Base-by-base conservation (phyloP, 2,797 vertebrate species). In the Gorsachius magnificus region DNA sequence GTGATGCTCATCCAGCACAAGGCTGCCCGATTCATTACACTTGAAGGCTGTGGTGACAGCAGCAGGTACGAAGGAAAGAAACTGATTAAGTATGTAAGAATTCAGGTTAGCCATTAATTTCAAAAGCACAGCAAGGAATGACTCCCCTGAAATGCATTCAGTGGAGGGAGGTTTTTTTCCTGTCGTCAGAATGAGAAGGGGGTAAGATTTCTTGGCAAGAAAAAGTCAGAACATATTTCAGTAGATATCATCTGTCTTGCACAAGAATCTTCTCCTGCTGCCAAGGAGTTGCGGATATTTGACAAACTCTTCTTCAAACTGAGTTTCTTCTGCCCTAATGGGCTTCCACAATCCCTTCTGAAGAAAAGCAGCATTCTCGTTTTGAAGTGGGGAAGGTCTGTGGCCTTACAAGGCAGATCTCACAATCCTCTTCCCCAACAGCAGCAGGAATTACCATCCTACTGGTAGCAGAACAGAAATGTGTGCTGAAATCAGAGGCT, bases 161-260 rank as follows among this genome's bases (percentile, higher is more conserved):
- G 90, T 35, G 78, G 58, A 92, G 63, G 83, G 83, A 96, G 74
- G 2, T 80, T 95, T 91, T 92, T 92, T 89, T 53, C 29, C 93
- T 95, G 89, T 94, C 94, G 94, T 87, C 87, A 90, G 76, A 91
- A 94, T 58, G 66, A 95, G 90, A 95, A 95, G 51, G 89, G 96
- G 90, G 92, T 95, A 96, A 95, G 95, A 95, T 97, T 91, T 96
- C 90, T 92, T 97, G 96, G 95, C 93, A 96, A 88, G 94, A 74
- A 93, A 91, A 96, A 96, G 82, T 69, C 94, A 93, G 95, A 96
- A 91, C 90, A 97, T 96, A 96, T 95, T 97, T 97, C 90, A 96
- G 84, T 51, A 96, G 95, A 96, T 93, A 96, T 96, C 96, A 97
- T 97, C 93, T 97, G 96, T 97, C 96, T 97, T 97, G 96, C 96